Conservation (phyloP, 2,113 vertebrate genomes). For the Dipodomys stephensi region DNA sequence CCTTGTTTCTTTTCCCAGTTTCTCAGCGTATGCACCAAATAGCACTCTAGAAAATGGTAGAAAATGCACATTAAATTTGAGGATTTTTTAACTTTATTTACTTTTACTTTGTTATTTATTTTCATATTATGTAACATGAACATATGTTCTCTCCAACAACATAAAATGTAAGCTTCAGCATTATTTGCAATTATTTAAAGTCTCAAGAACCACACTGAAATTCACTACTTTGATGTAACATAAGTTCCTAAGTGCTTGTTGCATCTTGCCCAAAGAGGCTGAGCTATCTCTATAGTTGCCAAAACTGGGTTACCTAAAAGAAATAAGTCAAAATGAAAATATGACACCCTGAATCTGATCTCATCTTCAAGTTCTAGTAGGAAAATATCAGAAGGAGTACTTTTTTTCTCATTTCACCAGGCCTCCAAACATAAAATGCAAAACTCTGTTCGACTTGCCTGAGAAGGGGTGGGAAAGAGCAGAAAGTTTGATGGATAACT, state of each 20-base stretch:
- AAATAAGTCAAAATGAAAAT: background rate
- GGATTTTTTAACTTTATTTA: background rate
- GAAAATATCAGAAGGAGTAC: background rate
- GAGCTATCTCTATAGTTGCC: background rate
- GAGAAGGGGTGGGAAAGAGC: background rate
- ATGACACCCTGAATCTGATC: background rate
- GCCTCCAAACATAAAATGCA: background rate
- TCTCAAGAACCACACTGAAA: background rate
- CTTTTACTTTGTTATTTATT: too few relatives aligned
- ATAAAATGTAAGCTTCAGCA: background rate
- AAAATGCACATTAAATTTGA: background rate
- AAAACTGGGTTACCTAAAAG: background rate
- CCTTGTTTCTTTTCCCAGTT: background rate
- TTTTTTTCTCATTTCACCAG: background rate
- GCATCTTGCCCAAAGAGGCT: background rate
- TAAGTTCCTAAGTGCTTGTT: background rate
- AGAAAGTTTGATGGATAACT: background rate
- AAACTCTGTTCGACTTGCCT: background rate
- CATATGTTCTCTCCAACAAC: background rate
- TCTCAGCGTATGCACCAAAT: background rate
- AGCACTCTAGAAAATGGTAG: background rate
- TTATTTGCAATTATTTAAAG: background rate
- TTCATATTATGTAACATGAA: background rate
- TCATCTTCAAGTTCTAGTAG: background rate
- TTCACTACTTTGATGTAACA: background rate